Base-by-base conservation (phyloP, 2,888 invertebrate genomes). In the Scaptomyza reducta region DNA sequence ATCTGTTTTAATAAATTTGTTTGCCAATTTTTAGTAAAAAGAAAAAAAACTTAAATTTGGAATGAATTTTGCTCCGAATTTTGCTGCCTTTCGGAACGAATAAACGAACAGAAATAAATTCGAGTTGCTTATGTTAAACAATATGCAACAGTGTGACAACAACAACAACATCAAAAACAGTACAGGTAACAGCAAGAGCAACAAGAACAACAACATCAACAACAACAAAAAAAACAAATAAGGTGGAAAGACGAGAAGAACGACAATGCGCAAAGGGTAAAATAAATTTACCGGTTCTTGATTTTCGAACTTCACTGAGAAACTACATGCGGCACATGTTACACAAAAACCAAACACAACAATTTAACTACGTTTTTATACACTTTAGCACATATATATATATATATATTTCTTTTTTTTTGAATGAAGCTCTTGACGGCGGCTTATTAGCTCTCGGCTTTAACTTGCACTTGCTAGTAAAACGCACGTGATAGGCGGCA, bases 231-330 rank as follows among this genome's bases (percentile, higher is more conserved):
- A 38, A 79, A 31, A 31, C 3, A 31, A 10, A 31, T 27, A 27
- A 31, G 58, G 60, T 59, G 42, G 49, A 61, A 49, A 58, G 65
- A 64, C 54, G 71, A 62, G 56, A 63, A 60, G 25, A 41, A 58
- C 33, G 29, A 65, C 41, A 59, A 71, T 18, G 47, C 41, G 38
- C 40, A 58, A 51, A 70, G 62, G 45, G 58, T 46, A 57, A 54
- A 59, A 75, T 55, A 70, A 66, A 63, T 74, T 84, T 82, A 82
- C 82, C 82, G 87, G 82, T 87, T 82, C 72, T 51, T 35, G 49
- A 11, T 54, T 40, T 65, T 46, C 61, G 35, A 33, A 58, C 27
- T 58, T 62, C 31, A 70, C 61, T 47, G 38, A 6, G 31, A 45
- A 56, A 53, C 41, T 53, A 58, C 31, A 46, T 66, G 47, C 67